Evolutionary conservation across 1,140 invertebrate genomes (phyloP).

Genomic region (Maconellicoccus hirsutus): DNA sequence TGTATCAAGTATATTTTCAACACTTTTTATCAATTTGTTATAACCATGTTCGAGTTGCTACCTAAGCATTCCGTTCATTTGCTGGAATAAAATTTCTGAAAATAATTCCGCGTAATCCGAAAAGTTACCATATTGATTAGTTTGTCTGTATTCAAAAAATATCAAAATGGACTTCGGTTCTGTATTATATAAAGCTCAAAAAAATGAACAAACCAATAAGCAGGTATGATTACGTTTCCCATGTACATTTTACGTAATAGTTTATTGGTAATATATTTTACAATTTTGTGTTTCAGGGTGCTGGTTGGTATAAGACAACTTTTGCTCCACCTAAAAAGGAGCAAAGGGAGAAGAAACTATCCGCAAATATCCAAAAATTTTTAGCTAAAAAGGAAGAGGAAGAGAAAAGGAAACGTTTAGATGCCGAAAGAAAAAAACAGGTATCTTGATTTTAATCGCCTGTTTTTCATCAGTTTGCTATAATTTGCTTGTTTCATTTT

Average conservation of each 20-base stretch:
- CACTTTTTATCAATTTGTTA: no score
- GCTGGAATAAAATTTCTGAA: no score
- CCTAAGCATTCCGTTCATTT: no score
- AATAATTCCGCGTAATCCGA: no score
- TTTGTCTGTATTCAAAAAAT: no score
- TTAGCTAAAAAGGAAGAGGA: conserved; percentile 67
- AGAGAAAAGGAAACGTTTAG: conserved; percentile 49
- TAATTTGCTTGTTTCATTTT: not conserved
- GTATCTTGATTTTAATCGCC: conserved; percentile 29
- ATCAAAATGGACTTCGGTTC: conserved; percentile 53
- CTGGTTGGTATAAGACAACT: conserved; percentile 40
- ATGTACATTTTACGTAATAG: no score
- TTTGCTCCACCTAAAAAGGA: conserved; percentile 73
- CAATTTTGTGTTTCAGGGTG: conserved; percentile 16
- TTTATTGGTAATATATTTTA: conserved; percentile 23
- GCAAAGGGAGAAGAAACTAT: conserved; percentile 50
- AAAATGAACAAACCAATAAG: conserved; percentile 38
- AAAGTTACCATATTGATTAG: no score
- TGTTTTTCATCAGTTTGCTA: not conserved
- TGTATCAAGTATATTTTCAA: no score
- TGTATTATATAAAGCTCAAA: conserved; percentile 45
- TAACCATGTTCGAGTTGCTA: no score
- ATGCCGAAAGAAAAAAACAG: conserved; percentile 51
- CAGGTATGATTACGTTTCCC: not conserved
- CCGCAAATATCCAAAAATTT: conserved; percentile 69